Evolutionary conservation across 2,113 vertebrate species (phyloP), one percentile per base, ranked within the genome.

Genomic region (Petrocephalus zakoni): DNA sequence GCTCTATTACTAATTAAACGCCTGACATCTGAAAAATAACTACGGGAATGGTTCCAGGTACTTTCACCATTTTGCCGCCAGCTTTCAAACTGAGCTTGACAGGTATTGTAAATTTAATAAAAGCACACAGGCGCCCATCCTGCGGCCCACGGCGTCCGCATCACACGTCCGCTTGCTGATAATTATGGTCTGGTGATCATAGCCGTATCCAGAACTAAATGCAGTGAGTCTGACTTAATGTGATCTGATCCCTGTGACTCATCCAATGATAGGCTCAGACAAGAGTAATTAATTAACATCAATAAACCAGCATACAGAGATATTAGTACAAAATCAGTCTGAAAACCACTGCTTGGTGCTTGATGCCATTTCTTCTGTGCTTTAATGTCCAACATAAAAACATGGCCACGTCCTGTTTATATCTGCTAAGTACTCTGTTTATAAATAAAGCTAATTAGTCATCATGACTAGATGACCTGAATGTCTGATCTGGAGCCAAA

Each of bases 261-360:
- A 37, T 78, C 34, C 72, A 19, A 42, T 42, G 34, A 78, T 42
- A 15, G 34, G 72, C 29, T 78, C 15, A 42, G 72, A 42, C 72
- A 78, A 78, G 72, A 78, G 29, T 78, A 78, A 78, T 78, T 42
- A 78, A 78, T 78, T 78, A 78, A 42, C 72, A 78, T 78, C 29
- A 78, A 15, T 78, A 78, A 78, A 78, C 34, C 72, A 19, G 72
- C 5, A 29, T 34, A 34, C 34, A 78, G 29, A 42, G 72, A 78
- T 78, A 78, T 37, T 78, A 37, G 72, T 37, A 19, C 42, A 34
- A 42, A 42, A 17, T 29, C 72, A 8, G 17, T 42, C 72, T 21
- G 72, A 34, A 78, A 78, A 78, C 5, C 72, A 78, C 34, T 78
- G 72, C 4, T 17, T 19, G 37, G 19, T 19, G 34, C n/a, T 9